Evolutionary conservation across 2,113 vertebrate genomes (phyloP), one percentile per base, ranked within the genome.

Genomic region (Indicator indicator): DNA sequence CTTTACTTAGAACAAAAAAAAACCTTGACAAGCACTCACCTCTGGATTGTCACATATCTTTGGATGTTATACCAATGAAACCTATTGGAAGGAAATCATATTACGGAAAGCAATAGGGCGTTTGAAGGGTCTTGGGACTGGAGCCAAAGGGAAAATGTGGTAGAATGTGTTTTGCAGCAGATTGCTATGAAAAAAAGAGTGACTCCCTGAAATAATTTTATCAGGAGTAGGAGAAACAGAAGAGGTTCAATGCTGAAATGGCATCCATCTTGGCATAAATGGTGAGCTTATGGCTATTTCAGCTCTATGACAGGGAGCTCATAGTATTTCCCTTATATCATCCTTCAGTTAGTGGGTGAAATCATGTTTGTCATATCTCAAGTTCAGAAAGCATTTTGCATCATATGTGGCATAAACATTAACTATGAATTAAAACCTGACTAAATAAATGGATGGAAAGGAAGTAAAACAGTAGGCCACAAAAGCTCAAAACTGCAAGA

Each of bases 91-190:
- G 23, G n/a, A 93, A 90, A 77, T 86, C 6, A 27, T 52, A 68
- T 71, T 77, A 64, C 42, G 75, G 64, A 86, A 93, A 75, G 60
- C 26, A 86, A 3, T 2, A 0, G 62, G 64, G 21, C 42, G 77
- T 80, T 93, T 71, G 79, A 89, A 93, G 64, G 79, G 83, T 70
- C 85, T 86, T 83, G 71, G 92, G 86, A 86, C 46, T 40, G 58
- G 20, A 86, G 76, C 86, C 92, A 96, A 81, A 60, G 83, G 38
- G 79, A 69, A 94, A 91, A 80, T 77, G 63, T 89, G 72, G 72
- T 67, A 88, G 68, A 94, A 89, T 83, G 79, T 93, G 79, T 93
- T 92, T 94, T 93, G 70, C 60, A 86, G 90, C 79, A 88, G 85
- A 95, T 86, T 95, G 64, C 48, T 59, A 2, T 68, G 79, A 62